Percentiles rank a stretch among this genome's conserved stretches.
phyloP scores from a whole-genome alignment of 1,140 invertebrate species.

The Adelges cooleyi region DNA sequence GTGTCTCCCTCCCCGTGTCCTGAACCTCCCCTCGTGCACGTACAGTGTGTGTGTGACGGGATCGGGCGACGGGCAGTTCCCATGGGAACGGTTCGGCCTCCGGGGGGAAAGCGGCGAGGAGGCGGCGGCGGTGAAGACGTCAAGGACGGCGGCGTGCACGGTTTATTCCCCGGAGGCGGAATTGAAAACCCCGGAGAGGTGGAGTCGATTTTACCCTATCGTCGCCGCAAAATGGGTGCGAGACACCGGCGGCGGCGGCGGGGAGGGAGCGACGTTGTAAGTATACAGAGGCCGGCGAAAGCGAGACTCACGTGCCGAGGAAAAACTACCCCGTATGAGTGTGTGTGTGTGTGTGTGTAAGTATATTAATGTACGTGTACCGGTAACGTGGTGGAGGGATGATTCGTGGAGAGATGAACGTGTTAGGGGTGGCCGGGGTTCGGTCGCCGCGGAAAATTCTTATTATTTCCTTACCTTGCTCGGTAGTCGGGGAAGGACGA shows the following conservation, averaged over 20 bases:
- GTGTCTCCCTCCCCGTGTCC: neutral
- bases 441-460: neutral
- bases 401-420: too few relatives aligned
- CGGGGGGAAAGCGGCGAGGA: constrained; percentile 33
- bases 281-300: neutral
- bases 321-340: too few relatives aligned
- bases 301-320: too few relatives aligned
- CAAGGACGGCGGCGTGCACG: constrained; percentile 27
- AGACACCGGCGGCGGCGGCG: neutral
- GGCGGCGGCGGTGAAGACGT: constrained; percentile 28
- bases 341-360: neutral
- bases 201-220: constrained; percentile 34
- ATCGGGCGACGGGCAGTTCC: constrained; percentile 34
- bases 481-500: neutral
- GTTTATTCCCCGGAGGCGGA: constrained; percentile 36
- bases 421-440: neutral
- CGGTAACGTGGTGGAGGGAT: too few relatives aligned
- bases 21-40: neutral
- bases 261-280: neutral
- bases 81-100: constrained; percentile 40
- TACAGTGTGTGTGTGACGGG: too few relatives aligned
- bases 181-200: constrained; percentile 35
- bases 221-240: constrained; percentile 24
- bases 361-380: too few relatives aligned
- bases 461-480: neutral